Conservation (phyloP, 2,797 vertebrate genomes). For the Cuniculus paca region DNA sequence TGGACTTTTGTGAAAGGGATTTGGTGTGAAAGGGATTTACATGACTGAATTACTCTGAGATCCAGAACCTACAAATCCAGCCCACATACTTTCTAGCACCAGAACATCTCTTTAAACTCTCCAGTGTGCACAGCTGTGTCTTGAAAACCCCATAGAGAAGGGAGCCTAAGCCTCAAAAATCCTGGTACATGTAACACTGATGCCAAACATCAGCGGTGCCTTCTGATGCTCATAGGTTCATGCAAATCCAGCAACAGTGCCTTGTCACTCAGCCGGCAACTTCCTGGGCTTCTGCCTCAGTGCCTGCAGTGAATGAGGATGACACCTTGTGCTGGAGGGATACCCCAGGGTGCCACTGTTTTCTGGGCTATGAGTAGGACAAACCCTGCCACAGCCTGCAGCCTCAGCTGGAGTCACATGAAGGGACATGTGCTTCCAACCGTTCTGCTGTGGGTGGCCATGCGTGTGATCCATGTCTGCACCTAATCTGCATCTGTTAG, state of each 20-base stretch:
- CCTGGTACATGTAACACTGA: accelerated
- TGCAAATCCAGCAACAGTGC: background rate
- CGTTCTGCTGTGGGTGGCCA: background rate
- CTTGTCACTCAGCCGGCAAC: background rate
- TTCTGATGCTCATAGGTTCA: background rate
- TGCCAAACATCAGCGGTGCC: accelerated
- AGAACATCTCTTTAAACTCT: background rate
- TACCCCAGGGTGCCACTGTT: accelerated
- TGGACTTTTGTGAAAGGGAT: accelerated
- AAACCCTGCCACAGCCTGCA: background rate
- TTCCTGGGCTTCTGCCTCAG: background rate
- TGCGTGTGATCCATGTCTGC: background rate
- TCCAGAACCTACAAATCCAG: background rate
- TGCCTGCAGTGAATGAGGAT: background rate
- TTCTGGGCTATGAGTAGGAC: too few relatives aligned
- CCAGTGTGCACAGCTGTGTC: accelerated
- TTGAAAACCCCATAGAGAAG: background rate
- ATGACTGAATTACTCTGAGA: background rate
- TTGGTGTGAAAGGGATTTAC: background rate
- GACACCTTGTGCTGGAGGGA: background rate
- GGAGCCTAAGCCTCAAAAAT: background rate
- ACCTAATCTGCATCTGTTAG: background rate
- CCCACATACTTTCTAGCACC: background rate
- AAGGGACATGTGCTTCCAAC: accelerated
- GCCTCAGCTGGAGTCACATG: background rate